Percentiles rank a stretch among this genome's conserved stretches.
These are phyloP conservation scores for Himalopsyche tibetana DNA, from an alignment of 2,888 invertebrate genomes.

Conservation along the genomic window DNA sequence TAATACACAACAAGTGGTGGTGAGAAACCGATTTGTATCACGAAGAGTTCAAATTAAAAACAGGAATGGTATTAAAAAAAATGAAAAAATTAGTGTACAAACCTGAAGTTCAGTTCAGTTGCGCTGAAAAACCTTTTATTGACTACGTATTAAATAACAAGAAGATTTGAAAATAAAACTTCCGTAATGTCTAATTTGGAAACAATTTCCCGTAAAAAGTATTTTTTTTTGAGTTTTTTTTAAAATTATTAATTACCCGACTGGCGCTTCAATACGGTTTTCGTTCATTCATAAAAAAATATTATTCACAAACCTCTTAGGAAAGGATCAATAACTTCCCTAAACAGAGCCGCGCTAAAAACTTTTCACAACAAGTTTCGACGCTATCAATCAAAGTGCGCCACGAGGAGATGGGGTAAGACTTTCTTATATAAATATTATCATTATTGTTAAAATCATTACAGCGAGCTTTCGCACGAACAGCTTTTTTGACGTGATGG, in stretches of 20 bases:
- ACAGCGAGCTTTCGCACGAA: neutral
- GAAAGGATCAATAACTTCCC: neutral
- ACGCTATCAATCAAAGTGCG: neutral
- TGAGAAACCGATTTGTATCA: no score
- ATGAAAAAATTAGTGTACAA: no score
- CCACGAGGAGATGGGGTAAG: neutral
- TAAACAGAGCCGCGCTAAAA: neutral
- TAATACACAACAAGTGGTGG: no score
- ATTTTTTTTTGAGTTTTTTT: no score
- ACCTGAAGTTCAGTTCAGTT: no score
- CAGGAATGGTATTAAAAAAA: no score
- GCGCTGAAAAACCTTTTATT: no score
- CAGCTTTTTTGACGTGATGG: conserved; percentile 8
- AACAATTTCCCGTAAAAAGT: no score
- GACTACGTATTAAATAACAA: no score
- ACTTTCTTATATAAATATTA: conserved; percentile 30
- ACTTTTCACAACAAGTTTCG: conserved; percentile 26
- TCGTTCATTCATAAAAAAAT: conserved; percentile 4
- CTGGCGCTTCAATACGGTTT: neutral
- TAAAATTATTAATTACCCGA: neutral
- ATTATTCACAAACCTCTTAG: neutral
- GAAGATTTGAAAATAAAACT: no score
- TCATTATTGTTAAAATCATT: conserved; percentile 24
- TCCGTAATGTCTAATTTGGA: no score
- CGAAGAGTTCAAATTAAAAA: no score